Conservation (phyloP, 1,140 invertebrate genomes). For the Linepithema humile region DNA sequence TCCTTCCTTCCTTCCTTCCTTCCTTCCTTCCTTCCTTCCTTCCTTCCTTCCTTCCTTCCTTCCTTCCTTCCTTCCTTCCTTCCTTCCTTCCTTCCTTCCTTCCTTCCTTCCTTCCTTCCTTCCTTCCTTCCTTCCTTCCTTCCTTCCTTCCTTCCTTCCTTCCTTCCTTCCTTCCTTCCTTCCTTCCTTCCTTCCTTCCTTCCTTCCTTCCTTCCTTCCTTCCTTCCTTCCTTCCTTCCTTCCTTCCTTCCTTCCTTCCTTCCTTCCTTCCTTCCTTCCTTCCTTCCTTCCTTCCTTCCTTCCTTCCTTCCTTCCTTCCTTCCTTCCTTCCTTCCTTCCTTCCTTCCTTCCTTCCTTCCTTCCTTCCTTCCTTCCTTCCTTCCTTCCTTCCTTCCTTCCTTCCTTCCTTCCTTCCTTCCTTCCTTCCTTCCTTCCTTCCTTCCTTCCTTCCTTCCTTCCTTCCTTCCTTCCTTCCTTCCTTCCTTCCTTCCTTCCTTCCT, state of each 20-base stretch:
- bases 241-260: constrained; percentile 39
- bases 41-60: constrained; percentile 42
- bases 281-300: constrained; percentile 17
- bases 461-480: constrained; percentile 42
- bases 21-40: constrained; percentile 20
- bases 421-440: constrained; percentile 25
- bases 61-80: constrained; percentile 36
- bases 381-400: constrained; percentile 42
- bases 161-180: constrained; percentile 39
- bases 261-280: constrained; percentile 25
- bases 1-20: constrained; percentile 25
- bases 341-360: constrained; percentile 15
- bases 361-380: constrained; percentile 22
- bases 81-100: constrained; percentile 36
- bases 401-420: constrained; percentile 42
- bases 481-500: constrained; percentile 36
- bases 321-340: constrained; percentile 43
- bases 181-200: constrained; percentile 24
- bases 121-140: constrained; percentile 39
- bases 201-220: constrained; percentile 28
- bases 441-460: constrained; percentile 20
- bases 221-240: constrained; percentile 39
- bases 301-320: constrained; percentile 45
- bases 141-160: constrained; percentile 30
- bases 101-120: constrained; percentile 21